These are phyloP conservation scores for Antennarius striatus DNA, from an alignment of 2,113 vertebrate genomes.

Conservation along the genomic window DNA sequence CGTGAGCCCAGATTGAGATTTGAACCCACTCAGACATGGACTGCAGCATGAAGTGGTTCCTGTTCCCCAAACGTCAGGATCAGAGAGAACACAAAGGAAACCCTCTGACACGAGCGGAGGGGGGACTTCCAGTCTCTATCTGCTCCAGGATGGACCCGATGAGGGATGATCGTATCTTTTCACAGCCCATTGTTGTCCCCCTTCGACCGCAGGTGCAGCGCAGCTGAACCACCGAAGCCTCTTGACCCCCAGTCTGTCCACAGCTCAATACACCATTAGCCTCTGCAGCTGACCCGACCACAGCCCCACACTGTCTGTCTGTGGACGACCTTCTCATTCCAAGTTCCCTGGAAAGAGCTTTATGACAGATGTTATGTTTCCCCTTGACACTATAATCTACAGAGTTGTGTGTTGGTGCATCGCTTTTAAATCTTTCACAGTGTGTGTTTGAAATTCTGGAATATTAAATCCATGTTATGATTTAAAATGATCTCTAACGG, in stretches of 20 bases:
- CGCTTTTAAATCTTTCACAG: too few relatives aligned
- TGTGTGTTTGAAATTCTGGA: too few relatives aligned
- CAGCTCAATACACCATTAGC: slow-evolving; percentile 80
- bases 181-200: background rate
- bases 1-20: background rate
- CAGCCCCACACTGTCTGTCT: background rate
- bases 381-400: too few relatives aligned
- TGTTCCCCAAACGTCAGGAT: slow-evolving; percentile 36
- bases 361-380: too few relatives aligned
- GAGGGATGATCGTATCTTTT: slow-evolving; percentile 54
- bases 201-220: slow-evolving; percentile 70
- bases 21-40: too few relatives aligned
- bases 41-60: too few relatives aligned
- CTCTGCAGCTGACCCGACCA: slow-evolving; percentile 58
- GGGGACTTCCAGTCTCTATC: slow-evolving; percentile 34
- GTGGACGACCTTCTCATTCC: background rate
- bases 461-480: too few relatives aligned
- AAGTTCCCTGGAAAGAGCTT: too few relatives aligned
- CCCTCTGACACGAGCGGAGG: slow-evolving; percentile 47
- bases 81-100: slow-evolving; percentile 40
- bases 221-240: slow-evolving; percentile 71
- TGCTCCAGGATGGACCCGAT: slow-evolving; percentile 21
- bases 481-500: too few relatives aligned
- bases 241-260: slow-evolving; percentile 71
- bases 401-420: too few relatives aligned